These are phyloP conservation scores for Bugula neritina DNA, from an alignment of 2,888 invertebrate genomes.

Conservation along the genomic window DNA sequence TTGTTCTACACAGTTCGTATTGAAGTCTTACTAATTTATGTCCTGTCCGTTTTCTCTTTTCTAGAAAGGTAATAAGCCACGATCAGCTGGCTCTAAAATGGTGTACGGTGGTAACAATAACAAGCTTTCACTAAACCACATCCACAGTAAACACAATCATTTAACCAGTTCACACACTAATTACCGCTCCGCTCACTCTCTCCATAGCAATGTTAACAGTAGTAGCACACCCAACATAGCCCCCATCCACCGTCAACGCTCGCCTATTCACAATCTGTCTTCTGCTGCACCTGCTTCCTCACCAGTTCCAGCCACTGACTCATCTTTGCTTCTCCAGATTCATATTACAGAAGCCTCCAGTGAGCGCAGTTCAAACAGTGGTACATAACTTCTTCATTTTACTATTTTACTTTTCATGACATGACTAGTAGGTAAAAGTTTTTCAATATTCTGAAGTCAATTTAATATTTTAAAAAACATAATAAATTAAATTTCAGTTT, in stretches of 20 bases:
- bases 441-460: too few relatives aligned
- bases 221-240: neutral
- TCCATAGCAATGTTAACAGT: neutral
- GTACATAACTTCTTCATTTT: neutral
- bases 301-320: neutral
- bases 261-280: neutral
- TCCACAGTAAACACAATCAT: neutral
- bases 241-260: neutral
- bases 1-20: too few relatives aligned
- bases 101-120: conserved; percentile 13
- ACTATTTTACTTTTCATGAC: too few relatives aligned
- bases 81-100: neutral
- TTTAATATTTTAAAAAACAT: too few relatives aligned
- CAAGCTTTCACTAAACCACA: neutral
- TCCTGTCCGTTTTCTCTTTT: too few relatives aligned
- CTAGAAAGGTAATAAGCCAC: conserved; percentile 23
- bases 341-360: neutral
- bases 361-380: neutral
- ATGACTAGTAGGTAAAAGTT: too few relatives aligned
- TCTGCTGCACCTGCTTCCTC: neutral
- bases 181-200: neutral
- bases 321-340: neutral
- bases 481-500: too few relatives aligned
- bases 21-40: too few relatives aligned
- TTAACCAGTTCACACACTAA: neutral